Evolutionary conservation across 2,797 vertebrate genomes (phyloP).

Genomic region (Microctenopoma steveboyesi): DNA sequence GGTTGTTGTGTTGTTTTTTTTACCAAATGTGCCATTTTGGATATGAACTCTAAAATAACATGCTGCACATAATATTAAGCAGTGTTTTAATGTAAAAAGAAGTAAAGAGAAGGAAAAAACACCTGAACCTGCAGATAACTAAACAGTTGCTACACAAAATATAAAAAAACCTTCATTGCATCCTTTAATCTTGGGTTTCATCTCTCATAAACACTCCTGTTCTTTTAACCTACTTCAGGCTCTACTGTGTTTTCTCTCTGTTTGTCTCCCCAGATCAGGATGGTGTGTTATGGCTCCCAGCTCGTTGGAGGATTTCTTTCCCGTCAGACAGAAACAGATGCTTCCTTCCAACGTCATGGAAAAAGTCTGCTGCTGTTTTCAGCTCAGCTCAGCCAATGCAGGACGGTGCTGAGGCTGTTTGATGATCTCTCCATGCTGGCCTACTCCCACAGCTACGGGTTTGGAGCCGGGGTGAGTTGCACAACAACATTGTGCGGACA

Average conservation of each 20-base stretch:
- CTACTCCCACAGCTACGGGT: constrained; percentile 87
- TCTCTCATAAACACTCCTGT: not conserved
- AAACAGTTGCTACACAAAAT: not conserved
- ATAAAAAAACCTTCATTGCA: not conserved
- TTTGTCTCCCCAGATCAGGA: constrained; percentile 82
- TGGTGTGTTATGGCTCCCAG: constrained; percentile 89
- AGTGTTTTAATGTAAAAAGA: not conserved
- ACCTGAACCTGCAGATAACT: no score
- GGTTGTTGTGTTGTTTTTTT: not conserved
- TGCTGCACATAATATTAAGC: no score
- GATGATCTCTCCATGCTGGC: constrained; percentile 92
- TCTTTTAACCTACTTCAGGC: not conserved
- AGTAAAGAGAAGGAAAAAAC: not conserved
- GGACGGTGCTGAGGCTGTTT: constrained; percentile 91
- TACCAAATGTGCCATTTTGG: no score
- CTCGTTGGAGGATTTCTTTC: constrained; percentile 88
- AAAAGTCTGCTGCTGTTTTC: constrained; percentile 87
- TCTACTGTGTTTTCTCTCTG: not conserved
- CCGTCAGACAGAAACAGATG: constrained; percentile 46
- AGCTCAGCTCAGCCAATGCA: constrained; percentile 90
- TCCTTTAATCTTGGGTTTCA: no score
- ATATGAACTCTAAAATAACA: no score
- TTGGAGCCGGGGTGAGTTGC: constrained; percentile 85
- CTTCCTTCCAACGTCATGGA: constrained; percentile 74
- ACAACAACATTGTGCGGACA: no score